phyloP scores from a whole-genome alignment of 2,113 vertebrate genomes.

The Martes martes region DNA sequence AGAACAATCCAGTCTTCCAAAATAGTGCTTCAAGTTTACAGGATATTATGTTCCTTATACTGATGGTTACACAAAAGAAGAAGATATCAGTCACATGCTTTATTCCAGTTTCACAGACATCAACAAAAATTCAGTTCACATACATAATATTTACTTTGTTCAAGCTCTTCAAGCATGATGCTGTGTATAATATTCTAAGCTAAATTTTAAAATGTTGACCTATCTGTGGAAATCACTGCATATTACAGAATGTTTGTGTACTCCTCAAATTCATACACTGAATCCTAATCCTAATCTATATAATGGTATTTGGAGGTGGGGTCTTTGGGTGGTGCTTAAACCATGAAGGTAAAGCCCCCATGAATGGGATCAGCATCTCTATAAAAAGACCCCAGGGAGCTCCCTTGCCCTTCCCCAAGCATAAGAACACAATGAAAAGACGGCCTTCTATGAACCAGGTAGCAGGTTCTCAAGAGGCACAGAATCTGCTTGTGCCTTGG shows the following conservation, averaged over 20 bases:
- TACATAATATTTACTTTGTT: conserved; percentile 47
- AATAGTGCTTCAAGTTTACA: conserved; percentile 47
- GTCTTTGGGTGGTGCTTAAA: background rate
- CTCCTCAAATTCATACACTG: background rate
- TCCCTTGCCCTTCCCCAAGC: background rate
- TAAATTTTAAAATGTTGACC: background rate
- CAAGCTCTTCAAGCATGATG: conserved; percentile 45
- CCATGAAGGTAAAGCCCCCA: background rate
- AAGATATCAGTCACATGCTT: conserved; percentile 57
- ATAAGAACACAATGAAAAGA: background rate
- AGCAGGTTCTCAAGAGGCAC: background rate
- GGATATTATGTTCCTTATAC: conserved; percentile 10
- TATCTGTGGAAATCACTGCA: background rate
- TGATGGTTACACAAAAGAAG: conserved; percentile 1
- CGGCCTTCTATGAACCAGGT: background rate
- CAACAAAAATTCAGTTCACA: conserved; percentile 48
- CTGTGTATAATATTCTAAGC: conserved; percentile 3
- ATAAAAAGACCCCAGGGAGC: background rate
- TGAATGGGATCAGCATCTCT: background rate
- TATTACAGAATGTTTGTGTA: background rate
- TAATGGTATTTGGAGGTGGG: background rate
- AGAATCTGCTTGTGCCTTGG: background rate
- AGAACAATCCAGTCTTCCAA: conserved; percentile 47
- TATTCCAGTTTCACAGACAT: conserved; percentile 60
- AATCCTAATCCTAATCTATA: background rate